phyloP scores from a whole-genome alignment of 2,113 vertebrate species.

The Hippocampus comes region DNA sequence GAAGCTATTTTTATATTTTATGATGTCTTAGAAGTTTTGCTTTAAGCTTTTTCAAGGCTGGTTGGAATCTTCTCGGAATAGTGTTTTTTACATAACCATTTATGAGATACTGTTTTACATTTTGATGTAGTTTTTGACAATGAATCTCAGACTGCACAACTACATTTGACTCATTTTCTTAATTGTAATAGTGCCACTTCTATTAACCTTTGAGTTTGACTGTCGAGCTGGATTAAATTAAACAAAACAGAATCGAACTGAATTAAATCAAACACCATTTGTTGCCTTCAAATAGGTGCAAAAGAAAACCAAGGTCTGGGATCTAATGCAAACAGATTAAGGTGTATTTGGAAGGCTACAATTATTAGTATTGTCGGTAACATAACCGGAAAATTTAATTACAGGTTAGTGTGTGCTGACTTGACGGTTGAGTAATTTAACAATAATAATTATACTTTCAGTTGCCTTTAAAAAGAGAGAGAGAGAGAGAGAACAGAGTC shows the following conservation, averaged over 20 bases:
- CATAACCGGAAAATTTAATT: not conserved
- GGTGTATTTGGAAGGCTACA: not conserved
- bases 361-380: not conserved
- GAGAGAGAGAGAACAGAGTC: too few relatives aligned
- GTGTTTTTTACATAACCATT: not conserved
- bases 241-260: too few relatives aligned
- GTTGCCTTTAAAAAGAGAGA: too few relatives aligned
- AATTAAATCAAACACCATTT: not conserved
- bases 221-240: too few relatives aligned
- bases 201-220: not conserved
- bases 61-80: not conserved
- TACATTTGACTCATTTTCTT: not conserved
- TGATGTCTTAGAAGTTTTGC: too few relatives aligned
- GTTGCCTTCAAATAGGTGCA: not conserved
- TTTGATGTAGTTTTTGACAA: not conserved
- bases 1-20: too few relatives aligned
- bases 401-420: not conserved
- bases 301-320: not conserved
- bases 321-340: not conserved
- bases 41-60: too few relatives aligned
- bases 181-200: not conserved
- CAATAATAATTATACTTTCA: too few relatives aligned
- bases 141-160: not conserved
- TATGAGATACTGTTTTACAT: not conserved
- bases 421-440: not conserved